Percentiles rank a stretch among this genome's conserved stretches.
Conservation (phyloP, 2,888 invertebrate genomes). For the Euproctis similis region DNA sequence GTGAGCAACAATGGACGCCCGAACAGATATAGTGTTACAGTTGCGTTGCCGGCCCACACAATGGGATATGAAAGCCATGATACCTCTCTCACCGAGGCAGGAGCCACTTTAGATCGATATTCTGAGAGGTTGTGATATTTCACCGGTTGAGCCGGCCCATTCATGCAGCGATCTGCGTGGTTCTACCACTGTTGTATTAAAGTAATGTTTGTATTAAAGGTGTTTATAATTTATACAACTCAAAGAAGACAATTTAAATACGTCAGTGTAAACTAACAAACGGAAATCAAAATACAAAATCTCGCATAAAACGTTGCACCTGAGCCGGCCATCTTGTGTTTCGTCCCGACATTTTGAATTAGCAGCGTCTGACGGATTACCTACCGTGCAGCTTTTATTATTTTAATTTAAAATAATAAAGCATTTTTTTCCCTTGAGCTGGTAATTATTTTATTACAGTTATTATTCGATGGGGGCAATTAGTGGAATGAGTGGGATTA, state of each 20-base stretch:
- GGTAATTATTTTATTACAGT: slow-evolving; percentile 55
- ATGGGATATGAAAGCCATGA: no score
- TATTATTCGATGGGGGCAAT: slow-evolving; percentile 63
- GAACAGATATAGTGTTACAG: no score
- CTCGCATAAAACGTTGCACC: slow-evolving; percentile 43
- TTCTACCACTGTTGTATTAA: no score
- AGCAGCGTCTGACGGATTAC: slow-evolving; percentile 60
- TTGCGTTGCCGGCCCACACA: no score
- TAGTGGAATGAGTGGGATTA: slow-evolving; percentile 55
- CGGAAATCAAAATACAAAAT: slow-evolving; percentile 28
- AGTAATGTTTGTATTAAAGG: no score
- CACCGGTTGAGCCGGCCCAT: no score
- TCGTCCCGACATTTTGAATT: slow-evolving; percentile 43
- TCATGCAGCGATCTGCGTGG: no score
- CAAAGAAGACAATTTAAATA: neutral
- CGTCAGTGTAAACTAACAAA: neutral
- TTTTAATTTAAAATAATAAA: slow-evolving; percentile 56
- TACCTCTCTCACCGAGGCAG: no score
- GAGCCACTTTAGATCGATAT: no score
- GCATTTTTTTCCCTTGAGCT: slow-evolving; percentile 50
- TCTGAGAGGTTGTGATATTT: no score
- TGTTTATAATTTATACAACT: no score
- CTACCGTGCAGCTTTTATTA: slow-evolving; percentile 42
- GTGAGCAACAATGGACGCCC: no score
- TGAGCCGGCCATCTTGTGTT: slow-evolving; percentile 50